Percentiles rank a stretch among this genome's conserved stretches.
Evolutionary conservation across 2,113 vertebrate species (phyloP).

Genomic region (Anthoscopus minutus): DNA sequence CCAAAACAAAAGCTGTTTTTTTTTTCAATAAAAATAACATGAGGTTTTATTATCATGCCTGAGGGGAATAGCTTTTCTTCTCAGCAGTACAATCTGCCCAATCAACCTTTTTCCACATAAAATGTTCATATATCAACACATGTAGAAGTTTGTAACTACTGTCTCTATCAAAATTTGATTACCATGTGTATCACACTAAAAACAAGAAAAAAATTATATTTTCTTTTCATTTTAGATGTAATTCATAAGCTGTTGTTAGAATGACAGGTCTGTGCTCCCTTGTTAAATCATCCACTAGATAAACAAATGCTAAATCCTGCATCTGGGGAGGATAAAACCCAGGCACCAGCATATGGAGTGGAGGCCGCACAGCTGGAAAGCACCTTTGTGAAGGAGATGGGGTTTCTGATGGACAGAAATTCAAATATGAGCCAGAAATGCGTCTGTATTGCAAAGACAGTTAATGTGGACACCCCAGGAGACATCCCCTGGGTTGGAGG

Average conservation of each 20-base stretch:
- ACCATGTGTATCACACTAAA: accelerated
- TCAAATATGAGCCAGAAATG: neutral
- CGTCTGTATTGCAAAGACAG: neutral
- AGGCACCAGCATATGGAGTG: neutral
- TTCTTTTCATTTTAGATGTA: neutral
- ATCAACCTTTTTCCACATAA: neutral
- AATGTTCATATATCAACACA: neutral
- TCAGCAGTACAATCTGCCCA: neutral
- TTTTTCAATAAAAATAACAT: neutral
- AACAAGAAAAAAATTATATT: neutral
- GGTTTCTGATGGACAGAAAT: neutral
- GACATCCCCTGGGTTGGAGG: too few species aligned
- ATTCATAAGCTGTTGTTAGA: neutral
- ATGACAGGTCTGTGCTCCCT: neutral
- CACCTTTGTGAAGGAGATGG: neutral
- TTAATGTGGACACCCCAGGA: too few species aligned
- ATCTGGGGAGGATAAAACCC: neutral
- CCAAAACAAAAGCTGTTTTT: neutral
- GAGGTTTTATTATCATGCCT: neutral
- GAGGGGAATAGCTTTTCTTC: neutral
- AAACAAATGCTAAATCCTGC: neutral
- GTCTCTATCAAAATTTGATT: neutral
- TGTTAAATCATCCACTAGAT: neutral
- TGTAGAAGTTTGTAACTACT: neutral
- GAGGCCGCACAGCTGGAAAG: neutral